Percentiles rank a stretch among this genome's conserved stretches.
Evolutionary conservation across 1,140 invertebrate genomes (phyloP).

Genomic region (Drosophila santomea): DNA sequence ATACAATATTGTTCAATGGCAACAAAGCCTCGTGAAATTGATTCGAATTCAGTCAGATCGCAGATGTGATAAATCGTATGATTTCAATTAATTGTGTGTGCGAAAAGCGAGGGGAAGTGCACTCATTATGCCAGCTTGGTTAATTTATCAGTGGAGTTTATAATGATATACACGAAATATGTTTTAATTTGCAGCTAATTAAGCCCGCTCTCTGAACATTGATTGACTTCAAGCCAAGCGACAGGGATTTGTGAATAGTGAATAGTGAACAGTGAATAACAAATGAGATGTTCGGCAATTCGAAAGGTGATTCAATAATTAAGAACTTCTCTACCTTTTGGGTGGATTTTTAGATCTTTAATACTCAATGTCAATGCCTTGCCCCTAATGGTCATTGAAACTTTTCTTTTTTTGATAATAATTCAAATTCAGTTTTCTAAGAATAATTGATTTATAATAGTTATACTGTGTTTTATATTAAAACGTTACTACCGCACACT

Average conservation of each 20-base stretch:
- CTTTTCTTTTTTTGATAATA: too few species aligned
- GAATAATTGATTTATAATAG: too few species aligned
- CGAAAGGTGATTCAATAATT: constrained; percentile 42
- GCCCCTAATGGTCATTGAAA: too few species aligned
- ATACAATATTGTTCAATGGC: constrained; percentile 17
- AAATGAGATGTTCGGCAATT: constrained; percentile 44
- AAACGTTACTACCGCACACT: constrained; percentile 9
- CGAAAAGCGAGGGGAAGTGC: constrained; percentile 37
- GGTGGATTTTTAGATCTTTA: constrained; percentile 8
- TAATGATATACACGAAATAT: constrained; percentile 57
- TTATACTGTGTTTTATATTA: neutral
- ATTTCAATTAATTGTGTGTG: constrained; percentile 79
- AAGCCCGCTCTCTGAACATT: constrained; percentile 12
- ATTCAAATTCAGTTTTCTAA: too few species aligned
- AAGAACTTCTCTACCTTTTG: constrained; percentile 32
- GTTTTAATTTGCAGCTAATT: constrained; percentile 62
- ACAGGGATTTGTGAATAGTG: constrained; percentile 32
- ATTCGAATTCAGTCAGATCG: constrained; percentile 72
- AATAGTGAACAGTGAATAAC: constrained; percentile 33
- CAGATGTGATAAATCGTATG: constrained; percentile 69
- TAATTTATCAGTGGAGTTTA: constrained; percentile 68
- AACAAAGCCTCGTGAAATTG: constrained; percentile 54
- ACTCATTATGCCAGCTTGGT: constrained; percentile 57
- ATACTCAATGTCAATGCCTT: neutral
- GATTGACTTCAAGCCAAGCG: constrained; percentile 26